A percentile compares a stretch with the other conserved stretches of the same genome.
Conservation (phyloP, 2,797 vertebrate genomes). For the Bryconaethiops microstoma region DNA sequence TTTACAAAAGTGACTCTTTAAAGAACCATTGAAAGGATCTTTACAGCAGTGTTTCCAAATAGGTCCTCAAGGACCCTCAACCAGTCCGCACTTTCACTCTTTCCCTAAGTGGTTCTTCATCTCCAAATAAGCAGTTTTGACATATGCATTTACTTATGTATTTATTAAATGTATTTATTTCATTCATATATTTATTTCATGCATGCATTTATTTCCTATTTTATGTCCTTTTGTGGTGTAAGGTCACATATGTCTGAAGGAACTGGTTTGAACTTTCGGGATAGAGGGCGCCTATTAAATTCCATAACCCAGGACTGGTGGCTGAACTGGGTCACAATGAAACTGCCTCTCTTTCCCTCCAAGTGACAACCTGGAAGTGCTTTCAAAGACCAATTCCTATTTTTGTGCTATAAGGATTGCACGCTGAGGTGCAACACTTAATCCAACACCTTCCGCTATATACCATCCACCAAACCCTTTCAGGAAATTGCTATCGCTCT, state of each 20-base stretch:
- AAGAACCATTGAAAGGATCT: not conserved
- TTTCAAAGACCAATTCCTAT: constrained; percentile 19
- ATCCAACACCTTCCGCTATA: constrained; percentile 36
- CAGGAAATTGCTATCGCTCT: constrained; percentile 30
- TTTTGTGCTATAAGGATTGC: constrained; percentile 13
- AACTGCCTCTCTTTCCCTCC: constrained; percentile 35
- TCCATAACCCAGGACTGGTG: constrained; percentile 59
- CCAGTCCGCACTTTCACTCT: not conserved
- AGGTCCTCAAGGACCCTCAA: not conserved
- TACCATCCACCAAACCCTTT: constrained; percentile 41
- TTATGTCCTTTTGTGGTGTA: not conserved
- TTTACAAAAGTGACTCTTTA: not conserved
- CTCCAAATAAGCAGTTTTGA: too few relatives aligned
- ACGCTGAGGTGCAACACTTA: constrained; percentile 34
- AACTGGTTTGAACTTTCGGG: constrained; percentile 63
- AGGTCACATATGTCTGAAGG: not conserved
- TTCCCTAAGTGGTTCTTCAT: not conserved
- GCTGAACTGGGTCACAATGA: constrained; percentile 45
- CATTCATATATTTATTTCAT: not conserved
- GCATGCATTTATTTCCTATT: not conserved
- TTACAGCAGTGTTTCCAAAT: not conserved
- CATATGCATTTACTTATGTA: too few relatives aligned
- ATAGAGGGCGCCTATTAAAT: constrained; percentile 71
- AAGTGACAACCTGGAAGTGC: constrained; percentile 43
- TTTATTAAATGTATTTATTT: not conserved